Base-by-base conservation (phyloP, 2,888 invertebrate genomes). In the Eledone cirrhosa region DNA sequence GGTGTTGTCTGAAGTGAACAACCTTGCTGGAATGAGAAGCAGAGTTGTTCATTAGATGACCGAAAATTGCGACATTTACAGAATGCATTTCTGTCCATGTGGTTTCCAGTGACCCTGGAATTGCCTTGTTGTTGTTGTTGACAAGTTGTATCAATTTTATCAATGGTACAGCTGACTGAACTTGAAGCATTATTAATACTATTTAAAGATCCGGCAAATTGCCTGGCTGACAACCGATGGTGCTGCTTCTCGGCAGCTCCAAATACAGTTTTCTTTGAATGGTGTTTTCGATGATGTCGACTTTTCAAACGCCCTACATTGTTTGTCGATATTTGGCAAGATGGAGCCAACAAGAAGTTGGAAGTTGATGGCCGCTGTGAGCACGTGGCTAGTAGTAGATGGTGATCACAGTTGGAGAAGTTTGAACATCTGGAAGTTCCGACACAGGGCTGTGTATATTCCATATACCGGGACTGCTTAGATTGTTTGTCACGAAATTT, bases 401-500 rank as follows among this genome's bases (percentile, higher is more conserved):
- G 76, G 19, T 76, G 76, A 14, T 48, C 76, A 24, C 76, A 76
- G 24, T 22, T 24, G 48, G 41, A 29, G 24, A 76, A 76, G 47
- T 76, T 76, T 29, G 48, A 33, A 8, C 76, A 76, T 11, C 33
- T 72, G 1, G 72, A 31, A 72, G 33, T 41, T 24, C 48, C 47
- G 16, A 48, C 48, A 29, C 29, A 29, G 48, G 76, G 48, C 24
- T 47, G 7, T 76, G 14, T 22, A 11, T 76, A 76, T 19, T 47
- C 76, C 29, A 48, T 27, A 19, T 76, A 76, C 19, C 48, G 48
- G 13, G 76, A 27, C 27, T 27, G 14, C 48, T 76, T 76, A 29
- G 83, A 82, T 31, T 86, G 77, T 80, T 86, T 86, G 13, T 85
- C 85, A 77, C 85, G 81, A 31, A 88, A 80, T 72, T 86, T 86